These are phyloP conservation scores for Notiomystis cincta DNA, from an alignment of 2,113 vertebrate genomes.

Conservation along the genomic window DNA sequence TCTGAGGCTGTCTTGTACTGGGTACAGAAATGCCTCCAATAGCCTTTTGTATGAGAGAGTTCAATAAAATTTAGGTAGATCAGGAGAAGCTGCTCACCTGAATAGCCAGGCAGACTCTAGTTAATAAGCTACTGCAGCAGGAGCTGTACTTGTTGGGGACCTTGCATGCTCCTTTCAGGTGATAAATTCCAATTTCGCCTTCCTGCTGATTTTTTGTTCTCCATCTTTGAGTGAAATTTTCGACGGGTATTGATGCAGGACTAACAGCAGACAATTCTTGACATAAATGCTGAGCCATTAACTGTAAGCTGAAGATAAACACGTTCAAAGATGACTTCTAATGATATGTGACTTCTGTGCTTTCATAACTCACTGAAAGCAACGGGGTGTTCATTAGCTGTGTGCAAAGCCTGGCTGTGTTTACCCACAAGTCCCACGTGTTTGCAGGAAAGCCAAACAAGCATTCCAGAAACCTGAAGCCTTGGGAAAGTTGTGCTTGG, in stretches of 20 bases:
- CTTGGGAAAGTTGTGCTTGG: neutral
- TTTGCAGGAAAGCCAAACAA: neutral
- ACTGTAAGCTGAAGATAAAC: constrained; percentile 20
- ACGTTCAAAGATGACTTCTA: neutral
- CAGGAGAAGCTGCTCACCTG: neutral
- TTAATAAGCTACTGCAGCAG: neutral
- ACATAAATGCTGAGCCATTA: neutral
- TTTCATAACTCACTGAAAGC: neutral
- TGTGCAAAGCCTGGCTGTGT: neutral
- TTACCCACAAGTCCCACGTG: neutral
- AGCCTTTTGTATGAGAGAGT: neutral
- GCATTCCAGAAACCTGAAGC: neutral
- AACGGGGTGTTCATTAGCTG: neutral
- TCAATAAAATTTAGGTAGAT: neutral
- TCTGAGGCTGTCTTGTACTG: neutral
- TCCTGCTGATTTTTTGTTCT: neutral
- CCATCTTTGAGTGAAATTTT: neutral
- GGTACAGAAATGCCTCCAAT: neutral
- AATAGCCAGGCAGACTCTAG: neutral
- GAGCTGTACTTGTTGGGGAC: neutral
- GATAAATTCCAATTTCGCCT: constrained; percentile 3
- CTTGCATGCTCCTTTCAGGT: neutral
- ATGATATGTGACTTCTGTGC: constrained; percentile 13
- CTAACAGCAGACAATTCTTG: neutral
- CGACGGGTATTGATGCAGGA: neutral